phyloP scores from a whole-genome alignment of 2,113 vertebrate genomes.

The Heptranchias perlo region DNA sequence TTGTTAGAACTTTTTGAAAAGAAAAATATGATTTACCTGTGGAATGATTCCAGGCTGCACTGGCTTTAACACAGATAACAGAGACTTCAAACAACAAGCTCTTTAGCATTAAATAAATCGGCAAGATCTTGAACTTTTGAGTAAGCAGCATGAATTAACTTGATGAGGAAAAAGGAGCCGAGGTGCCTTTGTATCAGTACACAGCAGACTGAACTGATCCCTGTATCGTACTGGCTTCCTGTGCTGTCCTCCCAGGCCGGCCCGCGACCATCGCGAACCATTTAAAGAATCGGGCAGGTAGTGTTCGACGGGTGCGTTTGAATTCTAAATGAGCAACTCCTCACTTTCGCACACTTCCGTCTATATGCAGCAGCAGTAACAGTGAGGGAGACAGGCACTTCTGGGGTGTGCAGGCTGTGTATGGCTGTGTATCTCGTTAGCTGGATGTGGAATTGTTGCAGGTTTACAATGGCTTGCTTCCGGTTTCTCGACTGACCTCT shows the following conservation, averaged over 20 bases:
- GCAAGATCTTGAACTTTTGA: not conserved
- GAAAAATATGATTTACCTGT: not conserved
- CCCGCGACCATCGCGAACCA: not conserved
- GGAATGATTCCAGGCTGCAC: not conserved
- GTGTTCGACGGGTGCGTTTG: too few relatives aligned
- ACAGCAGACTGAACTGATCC: constrained; percentile 1
- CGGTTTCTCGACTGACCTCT: not conserved
- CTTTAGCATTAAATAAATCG: not conserved
- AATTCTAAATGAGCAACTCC: not conserved
- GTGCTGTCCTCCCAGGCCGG: not conserved
- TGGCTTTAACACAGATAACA: not conserved
- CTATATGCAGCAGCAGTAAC: not conserved
- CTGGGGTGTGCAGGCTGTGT: not conserved
- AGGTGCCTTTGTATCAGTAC: not conserved
- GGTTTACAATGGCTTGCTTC: not conserved
- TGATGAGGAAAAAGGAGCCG: not conserved
- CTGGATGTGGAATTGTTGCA: not conserved
- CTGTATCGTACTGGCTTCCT: not conserved
- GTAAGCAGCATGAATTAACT: not conserved
- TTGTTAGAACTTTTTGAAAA: not conserved
- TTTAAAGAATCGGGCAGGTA: not conserved
- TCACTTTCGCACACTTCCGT: not conserved
- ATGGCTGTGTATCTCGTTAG: not conserved
- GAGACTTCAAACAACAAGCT: not conserved
- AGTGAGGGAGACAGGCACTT: not conserved